A percentile compares a stretch with the other conserved stretches of the same genome.
Conservation (phyloP, 2,888 invertebrate genomes). For the Cabera pusaria region DNA sequence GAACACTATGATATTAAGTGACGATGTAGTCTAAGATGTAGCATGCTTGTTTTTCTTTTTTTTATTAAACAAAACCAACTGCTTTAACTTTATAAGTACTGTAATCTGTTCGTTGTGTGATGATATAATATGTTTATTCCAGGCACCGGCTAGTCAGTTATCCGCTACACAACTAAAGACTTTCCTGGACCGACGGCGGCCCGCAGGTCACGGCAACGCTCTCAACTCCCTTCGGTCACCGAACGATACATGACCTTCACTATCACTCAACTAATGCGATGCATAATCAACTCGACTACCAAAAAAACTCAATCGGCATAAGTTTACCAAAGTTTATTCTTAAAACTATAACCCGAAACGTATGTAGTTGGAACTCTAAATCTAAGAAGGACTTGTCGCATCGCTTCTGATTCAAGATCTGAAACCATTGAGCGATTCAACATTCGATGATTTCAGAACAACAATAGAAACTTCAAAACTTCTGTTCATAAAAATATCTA, state of each 20-base stretch:
- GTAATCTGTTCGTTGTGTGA: too few relatives aligned
- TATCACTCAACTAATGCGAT: constrained; percentile 3
- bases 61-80: too few relatives aligned
- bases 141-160: constrained; percentile 60
- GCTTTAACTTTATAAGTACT: too few relatives aligned
- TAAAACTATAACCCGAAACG: background rate
- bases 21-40: too few relatives aligned
- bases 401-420: constrained; percentile 23
- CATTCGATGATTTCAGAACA: background rate
- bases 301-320: constrained; percentile 10
- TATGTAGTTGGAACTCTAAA: constrained; percentile 1
- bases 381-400: constrained; percentile 8
- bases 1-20: too few relatives aligned
- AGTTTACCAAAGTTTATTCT: constrained; percentile 15
- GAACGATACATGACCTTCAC: constrained; percentile 60
- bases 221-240: constrained; percentile 66
- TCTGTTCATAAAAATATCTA: constrained; percentile 7
- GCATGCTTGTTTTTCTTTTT: too few relatives aligned
- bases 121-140: constrained; percentile 9
- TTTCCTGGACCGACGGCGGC: constrained; percentile 73
- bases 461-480: background rate
- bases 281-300: background rate
- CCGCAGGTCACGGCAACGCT: constrained; percentile 65
- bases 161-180: constrained; percentile 68
- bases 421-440: background rate